Percentiles rank a stretch among this genome's conserved stretches.
Evolutionary conservation across 2,888 invertebrate species (phyloP).

Genomic region (Hirtodrosophila alboralis): DNA sequence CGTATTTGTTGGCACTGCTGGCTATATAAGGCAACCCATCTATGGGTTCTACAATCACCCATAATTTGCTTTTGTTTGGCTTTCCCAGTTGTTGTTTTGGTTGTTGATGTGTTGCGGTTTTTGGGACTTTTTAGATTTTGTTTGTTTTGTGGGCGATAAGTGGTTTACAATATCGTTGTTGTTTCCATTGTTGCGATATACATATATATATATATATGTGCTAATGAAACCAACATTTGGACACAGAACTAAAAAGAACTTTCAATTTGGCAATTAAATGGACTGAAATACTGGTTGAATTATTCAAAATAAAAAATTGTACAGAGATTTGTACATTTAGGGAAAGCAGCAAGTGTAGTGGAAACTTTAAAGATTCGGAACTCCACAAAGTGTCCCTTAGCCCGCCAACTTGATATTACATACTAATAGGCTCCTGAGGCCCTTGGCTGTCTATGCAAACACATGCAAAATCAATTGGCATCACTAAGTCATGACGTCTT

Average conservation of each 20-base stretch:
- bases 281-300: conserved; percentile 25
- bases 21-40: conserved; percentile 21
- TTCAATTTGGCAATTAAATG: conserved; percentile 43
- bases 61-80: conserved; percentile 59
- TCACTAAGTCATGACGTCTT: conserved; percentile 39
- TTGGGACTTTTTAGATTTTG: conserved; percentile 66
- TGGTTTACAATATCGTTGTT: conserved; percentile 56
- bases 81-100: conserved; percentile 28
- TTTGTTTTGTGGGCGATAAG: conserved; percentile 75
- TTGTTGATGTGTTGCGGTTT: conserved; percentile 48
- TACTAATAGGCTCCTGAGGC: conserved; percentile 12
- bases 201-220: conserved; percentile 10
- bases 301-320: conserved; percentile 1
- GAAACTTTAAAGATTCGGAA: background rate
- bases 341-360: background rate
- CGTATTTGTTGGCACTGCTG: conserved; percentile 30
- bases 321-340: conserved; percentile 1
- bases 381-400: background rate
- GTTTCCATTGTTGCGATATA: conserved; percentile 30
- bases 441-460: conserved; percentile 1
- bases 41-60: conserved; percentile 40
- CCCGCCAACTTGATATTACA: background rate
- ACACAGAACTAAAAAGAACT: conserved; percentile 17
- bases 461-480: conserved; percentile 23
- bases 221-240: conserved; percentile 22